Evolutionary conservation across 2,113 vertebrate genomes (phyloP).

Genomic region (Pitta sordida): DNA sequence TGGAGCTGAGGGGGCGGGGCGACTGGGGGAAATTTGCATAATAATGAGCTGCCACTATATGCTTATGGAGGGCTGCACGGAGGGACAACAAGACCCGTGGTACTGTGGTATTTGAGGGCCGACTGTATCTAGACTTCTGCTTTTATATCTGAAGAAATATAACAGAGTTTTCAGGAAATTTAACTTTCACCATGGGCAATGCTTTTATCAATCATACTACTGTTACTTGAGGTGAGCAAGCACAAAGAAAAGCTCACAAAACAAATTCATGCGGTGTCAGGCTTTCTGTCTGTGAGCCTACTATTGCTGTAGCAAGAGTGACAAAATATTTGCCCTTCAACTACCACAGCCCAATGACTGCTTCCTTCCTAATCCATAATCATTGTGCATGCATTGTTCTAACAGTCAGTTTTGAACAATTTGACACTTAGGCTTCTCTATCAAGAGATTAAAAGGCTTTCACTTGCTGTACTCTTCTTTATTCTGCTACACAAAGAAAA

Average conservation of each 20-base stretch:
- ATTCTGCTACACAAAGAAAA: slow-evolving; percentile 43
- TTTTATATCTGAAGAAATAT: background rate
- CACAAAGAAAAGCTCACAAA: background rate
- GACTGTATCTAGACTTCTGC: background rate
- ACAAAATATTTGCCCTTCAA: background rate
- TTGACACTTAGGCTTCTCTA: background rate
- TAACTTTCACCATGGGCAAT: background rate
- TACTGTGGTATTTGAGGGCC: too few relatives aligned
- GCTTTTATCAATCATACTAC: background rate
- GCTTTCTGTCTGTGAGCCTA: background rate
- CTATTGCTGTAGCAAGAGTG: background rate
- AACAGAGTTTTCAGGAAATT: background rate
- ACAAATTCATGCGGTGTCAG: background rate
- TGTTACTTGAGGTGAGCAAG: background rate
- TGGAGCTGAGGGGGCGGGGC: too few relatives aligned
- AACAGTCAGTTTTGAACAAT: slow-evolving; percentile 2
- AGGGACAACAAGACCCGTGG: too few relatives aligned
- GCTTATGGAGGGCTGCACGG: too few relatives aligned
- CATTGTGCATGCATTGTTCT: background rate
- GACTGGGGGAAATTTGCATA: too few relatives aligned
- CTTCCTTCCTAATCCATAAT: slow-evolving; percentile 4
- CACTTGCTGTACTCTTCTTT: background rate
- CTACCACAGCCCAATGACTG: background rate
- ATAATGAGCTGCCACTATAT: too few relatives aligned
- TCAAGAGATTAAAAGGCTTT: slow-evolving; percentile 51